Evolutionary conservation across 2,888 invertebrate species (phyloP), one percentile per base, ranked within the genome.

Genomic region (Odontocerum albicorne): DNA sequence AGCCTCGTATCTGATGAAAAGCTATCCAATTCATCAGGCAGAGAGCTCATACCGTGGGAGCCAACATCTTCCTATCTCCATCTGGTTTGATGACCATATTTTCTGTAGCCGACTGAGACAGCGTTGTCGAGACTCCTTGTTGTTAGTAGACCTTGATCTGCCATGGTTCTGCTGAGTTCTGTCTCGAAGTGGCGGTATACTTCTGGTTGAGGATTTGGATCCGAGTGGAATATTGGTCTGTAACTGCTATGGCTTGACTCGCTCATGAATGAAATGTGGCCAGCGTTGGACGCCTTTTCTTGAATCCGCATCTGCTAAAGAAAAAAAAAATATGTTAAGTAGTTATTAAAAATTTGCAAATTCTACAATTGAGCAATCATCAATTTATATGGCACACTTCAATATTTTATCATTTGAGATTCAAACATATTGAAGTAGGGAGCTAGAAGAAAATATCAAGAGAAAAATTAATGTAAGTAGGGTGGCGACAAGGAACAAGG

Each of bases 191-290:
- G 19, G 8, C 35, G 55, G 20, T 44, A 53, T 21, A 57, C 63
- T 38, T 57, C 63, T 15, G 61, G 53, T 32, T 55, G 63, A 13
- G 63, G 63, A 43, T 62, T 64, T 1, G 67, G 68, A 38, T 68
- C 68, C 49, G 67, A 67, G 63, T 68, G 67, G 55, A 66, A 68
- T 12, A 65, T 21, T 10, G 42, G 20, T 1, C 42, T 20, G 17
- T 35, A 50, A 3, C 21, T 22, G 1, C 15, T 19, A 6, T 27
- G 21, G 22, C 42, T 42, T 4, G 35, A 8, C 13, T 49, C 22
- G 16, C 21, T 31, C 21, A 42, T 50, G 6, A 21, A 4, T 3
- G 42, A 12, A 19, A 65, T 63, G 43, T 65, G 65, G 2, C 64
- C 65, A 15, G 64, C 55, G 59, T 64, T 65, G 2, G 63, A 57